Evolutionary conservation across 2,888 invertebrate genomes (phyloP).

Genomic region (Chirona hameri): DNA sequence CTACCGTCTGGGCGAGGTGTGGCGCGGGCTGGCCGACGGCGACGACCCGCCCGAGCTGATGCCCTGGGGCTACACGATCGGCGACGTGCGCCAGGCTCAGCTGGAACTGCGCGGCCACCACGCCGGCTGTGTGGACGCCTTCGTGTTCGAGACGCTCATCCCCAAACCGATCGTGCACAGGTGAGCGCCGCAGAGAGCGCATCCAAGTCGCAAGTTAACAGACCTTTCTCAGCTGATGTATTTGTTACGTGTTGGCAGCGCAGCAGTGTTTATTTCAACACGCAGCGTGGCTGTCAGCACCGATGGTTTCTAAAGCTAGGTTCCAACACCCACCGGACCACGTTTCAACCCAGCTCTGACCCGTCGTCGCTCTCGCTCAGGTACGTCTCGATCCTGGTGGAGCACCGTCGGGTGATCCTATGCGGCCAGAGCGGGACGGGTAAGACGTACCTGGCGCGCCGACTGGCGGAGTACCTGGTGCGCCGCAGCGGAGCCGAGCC

Average conservation of each 20-base stretch:
- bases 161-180: conserved; percentile 91
- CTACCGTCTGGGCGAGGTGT: conserved; percentile 82
- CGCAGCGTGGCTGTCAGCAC: too few species aligned
- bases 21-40: conserved; percentile 44
- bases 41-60: conserved; percentile 73
- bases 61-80: conserved; percentile 90
- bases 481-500: conserved; percentile 39
- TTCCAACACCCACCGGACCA: too few species aligned
- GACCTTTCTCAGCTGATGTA: too few species aligned
- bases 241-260: too few species aligned
- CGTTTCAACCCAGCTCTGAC: too few species aligned
- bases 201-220: too few species aligned
- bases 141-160: conserved; percentile 93
- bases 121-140: conserved; percentile 74
- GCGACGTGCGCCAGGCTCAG: conserved; percentile 55
- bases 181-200: too few species aligned
- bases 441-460: conserved; percentile 91
- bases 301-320: too few species aligned
- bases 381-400: conserved; percentile 80
- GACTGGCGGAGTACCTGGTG: conserved; percentile 87
- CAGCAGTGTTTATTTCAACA: too few species aligned
- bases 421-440: conserved; percentile 97
- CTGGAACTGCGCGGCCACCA: conserved; percentile 61
- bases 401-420: conserved; percentile 87
- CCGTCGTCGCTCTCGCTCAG: conserved; percentile 46